Percentiles rank a stretch among this genome's conserved stretches.
Evolutionary conservation across 2,888 invertebrate species (phyloP).

Genomic region (Eupeodes latifasciatus): DNA sequence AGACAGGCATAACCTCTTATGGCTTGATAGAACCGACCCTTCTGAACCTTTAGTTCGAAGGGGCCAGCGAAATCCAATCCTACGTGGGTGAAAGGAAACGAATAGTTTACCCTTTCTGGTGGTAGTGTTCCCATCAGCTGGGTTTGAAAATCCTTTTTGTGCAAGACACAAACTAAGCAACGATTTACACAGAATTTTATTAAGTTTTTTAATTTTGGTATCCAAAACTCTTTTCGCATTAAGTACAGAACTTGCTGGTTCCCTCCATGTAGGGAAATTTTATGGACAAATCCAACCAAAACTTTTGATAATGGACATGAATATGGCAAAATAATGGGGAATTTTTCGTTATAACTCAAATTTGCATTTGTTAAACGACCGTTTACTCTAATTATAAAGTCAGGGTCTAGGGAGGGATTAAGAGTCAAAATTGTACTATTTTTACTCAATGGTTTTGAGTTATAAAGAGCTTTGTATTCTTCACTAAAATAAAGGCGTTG

Average conservation of each 20-base stretch:
- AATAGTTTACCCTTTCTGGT: slow-evolving; percentile 50
- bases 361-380: slow-evolving; percentile 9
- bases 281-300: slow-evolving; percentile 5
- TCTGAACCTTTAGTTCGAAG: slow-evolving; percentile 45
- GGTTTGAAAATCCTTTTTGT: slow-evolving; percentile 37
- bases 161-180: slow-evolving; percentile 42
- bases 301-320: not conserved
- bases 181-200: slow-evolving; percentile 24
- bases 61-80: slow-evolving; percentile 68
- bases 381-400: slow-evolving; percentile 12
- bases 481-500: slow-evolving; percentile 32
- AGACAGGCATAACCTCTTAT: slow-evolving; percentile 51
- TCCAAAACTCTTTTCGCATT: slow-evolving; percentile 36
- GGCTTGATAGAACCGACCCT: slow-evolving; percentile 30
- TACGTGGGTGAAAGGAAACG: slow-evolving; percentile 54
- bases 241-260: slow-evolving; percentile 42
- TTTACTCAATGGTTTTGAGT: not conserved
- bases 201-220: slow-evolving; percentile 37
- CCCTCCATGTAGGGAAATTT: slow-evolving; percentile 11
- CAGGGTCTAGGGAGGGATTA: not conserved
- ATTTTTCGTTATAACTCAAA: slow-evolving; percentile 11
- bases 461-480: not conserved
- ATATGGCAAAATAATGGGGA: slow-evolving; percentile 10
- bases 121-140: slow-evolving; percentile 64
- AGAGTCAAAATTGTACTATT: not conserved